Evolutionary conservation across 1,140 invertebrate species (phyloP).

Genomic region (Anoplolepis gracilipes): DNA sequence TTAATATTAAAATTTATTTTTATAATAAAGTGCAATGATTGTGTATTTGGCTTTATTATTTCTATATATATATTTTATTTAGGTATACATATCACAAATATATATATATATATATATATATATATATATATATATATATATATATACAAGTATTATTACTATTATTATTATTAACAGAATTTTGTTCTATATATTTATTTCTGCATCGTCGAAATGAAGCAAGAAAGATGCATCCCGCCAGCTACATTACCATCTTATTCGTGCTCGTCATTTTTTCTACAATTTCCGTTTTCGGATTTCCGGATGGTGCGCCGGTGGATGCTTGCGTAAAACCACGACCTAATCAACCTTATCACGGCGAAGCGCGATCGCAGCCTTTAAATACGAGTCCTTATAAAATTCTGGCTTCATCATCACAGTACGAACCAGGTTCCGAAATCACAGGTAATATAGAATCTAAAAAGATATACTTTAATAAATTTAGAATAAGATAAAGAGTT

Average conservation of each 20-base stretch:
- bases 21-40: too few species aligned
- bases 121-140: too few species aligned
- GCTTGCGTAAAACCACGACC: slow-evolving; percentile 90
- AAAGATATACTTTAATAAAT: too few species aligned
- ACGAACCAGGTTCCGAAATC: slow-evolving; percentile 89
- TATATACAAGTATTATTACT: too few species aligned
- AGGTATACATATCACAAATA: too few species aligned
- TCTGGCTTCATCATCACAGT: slow-evolving; percentile 87
- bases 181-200: slow-evolving; percentile 11
- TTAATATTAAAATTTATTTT: too few species aligned
- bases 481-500: too few species aligned
- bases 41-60: too few species aligned
- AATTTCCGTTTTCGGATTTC: slow-evolving; percentile 85
- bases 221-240: slow-evolving; percentile 38
- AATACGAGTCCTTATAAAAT: slow-evolving; percentile 89
- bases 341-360: slow-evolving; percentile 92
- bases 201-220: background rate
- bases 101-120: too few species aligned
- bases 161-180: background rate
- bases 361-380: slow-evolving; percentile 88
- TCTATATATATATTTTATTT: too few species aligned
- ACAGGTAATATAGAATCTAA: slow-evolving; percentile 86
- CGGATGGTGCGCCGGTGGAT: slow-evolving; percentile 92
- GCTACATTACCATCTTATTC: slow-evolving; percentile 7
- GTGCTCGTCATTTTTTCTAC: slow-evolving; percentile 45